These are phyloP conservation scores for Andrena dorsata DNA, from an alignment of 2,888 invertebrate species.

Conservation along the genomic window DNA sequence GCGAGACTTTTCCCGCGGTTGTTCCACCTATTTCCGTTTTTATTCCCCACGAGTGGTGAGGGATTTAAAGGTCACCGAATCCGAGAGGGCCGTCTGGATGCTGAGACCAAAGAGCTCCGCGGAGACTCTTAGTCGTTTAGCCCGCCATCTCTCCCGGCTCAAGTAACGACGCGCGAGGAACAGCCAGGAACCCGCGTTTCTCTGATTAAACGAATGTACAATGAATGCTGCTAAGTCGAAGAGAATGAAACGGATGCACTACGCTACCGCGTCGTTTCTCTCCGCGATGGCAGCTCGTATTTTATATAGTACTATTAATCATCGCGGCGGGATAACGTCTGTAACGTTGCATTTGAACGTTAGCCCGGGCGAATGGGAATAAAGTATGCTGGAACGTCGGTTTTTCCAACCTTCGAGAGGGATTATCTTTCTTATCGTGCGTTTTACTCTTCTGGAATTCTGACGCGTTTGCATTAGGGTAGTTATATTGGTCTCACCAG, in stretches of 20 bases:
- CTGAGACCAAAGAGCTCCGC: neutral
- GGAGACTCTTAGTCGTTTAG: neutral
- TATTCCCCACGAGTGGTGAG: neutral
- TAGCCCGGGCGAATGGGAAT: neutral
- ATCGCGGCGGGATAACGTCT: neutral
- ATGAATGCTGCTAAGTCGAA: neutral
- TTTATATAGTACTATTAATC: neutral
- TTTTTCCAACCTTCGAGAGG: neutral
- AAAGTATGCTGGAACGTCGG: neutral
- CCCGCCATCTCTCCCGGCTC: neutral
- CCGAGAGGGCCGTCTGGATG: neutral
- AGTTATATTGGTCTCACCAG: too few species aligned
- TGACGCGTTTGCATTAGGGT: neutral
- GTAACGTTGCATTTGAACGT: neutral
- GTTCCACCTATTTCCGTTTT: neutral
- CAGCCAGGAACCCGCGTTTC: neutral
- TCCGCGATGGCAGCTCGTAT: neutral
- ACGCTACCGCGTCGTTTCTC: neutral
- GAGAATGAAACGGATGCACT: neutral
- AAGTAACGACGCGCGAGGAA: neutral
- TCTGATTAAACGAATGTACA: neutral
- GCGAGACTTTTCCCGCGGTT: conserved; percentile 7
- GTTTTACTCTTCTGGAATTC: neutral
- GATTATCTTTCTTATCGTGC: neutral
- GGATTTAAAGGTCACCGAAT: conserved; percentile 9